These are phyloP conservation scores for Sinocyclocheilus rhinocerous DNA, from an alignment of 2,113 vertebrate species.

Conservation along the genomic window DNA sequence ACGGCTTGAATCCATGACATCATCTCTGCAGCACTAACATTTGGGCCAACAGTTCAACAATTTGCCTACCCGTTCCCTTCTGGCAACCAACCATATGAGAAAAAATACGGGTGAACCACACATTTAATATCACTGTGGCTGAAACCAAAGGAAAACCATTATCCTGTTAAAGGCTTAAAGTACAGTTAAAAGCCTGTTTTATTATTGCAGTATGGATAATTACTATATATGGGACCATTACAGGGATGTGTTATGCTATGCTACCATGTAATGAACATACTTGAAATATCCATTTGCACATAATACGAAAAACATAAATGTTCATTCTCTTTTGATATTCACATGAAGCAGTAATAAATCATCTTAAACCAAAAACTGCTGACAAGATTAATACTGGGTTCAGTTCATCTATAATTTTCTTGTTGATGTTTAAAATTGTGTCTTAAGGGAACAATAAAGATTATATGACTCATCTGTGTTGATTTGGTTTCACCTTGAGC, in stretches of 20 bases:
- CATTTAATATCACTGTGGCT: constrained; percentile 28
- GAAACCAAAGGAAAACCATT: constrained; percentile 27
- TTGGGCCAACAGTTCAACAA: constrained; percentile 46
- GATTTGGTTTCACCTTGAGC: neutral
- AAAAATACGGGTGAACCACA: constrained; percentile 37
- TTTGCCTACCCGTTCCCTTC: constrained; percentile 38
- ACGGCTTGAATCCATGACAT: constrained; percentile 70
- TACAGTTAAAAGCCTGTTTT: constrained; percentile 19
- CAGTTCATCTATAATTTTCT: neutral
- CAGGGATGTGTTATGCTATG: neutral
- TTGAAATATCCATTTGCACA: neutral
- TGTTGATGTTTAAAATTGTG: neutral
- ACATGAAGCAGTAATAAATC: neutral
- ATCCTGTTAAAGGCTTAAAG: constrained; percentile 27
- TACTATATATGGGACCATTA: neutral
- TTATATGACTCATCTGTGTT: neutral
- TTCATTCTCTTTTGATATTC: neutral
- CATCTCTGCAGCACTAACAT: constrained; percentile 73
- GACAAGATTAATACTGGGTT: neutral
- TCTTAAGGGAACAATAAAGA: neutral
- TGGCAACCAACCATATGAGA: neutral
- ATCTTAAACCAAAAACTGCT: neutral
- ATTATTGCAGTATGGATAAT: constrained; percentile 11
- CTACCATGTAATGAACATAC: neutral
- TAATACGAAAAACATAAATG: neutral